Conservation (phyloP, 2,113 vertebrate genomes). For the Seriola aureovittata region DNA sequence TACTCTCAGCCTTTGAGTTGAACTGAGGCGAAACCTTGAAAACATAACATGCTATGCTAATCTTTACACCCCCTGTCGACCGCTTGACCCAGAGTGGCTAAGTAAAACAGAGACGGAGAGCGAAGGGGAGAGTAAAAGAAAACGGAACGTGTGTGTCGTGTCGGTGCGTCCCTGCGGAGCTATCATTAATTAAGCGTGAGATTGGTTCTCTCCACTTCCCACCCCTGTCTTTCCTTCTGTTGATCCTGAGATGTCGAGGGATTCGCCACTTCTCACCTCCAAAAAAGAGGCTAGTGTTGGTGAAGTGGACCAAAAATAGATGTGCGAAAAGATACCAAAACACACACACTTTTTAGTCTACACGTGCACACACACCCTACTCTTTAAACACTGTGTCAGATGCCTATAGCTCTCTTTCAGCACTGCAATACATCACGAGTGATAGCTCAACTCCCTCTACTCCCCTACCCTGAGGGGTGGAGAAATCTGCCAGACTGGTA, state of each 20-base stretch:
- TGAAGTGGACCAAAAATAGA: slow-evolving; percentile 62
- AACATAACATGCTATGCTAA: not conserved
- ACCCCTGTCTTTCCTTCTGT: slow-evolving; percentile 47
- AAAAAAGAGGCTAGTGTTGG: slow-evolving; percentile 46
- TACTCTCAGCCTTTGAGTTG: not conserved
- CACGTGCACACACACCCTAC: not conserved
- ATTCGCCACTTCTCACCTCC: slow-evolving; percentile 57
- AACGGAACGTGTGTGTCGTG: slow-evolving; percentile 47
- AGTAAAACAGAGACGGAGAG: slow-evolving; percentile 24
- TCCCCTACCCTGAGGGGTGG: slow-evolving; percentile 61
- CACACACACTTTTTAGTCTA: slow-evolving; percentile 20
- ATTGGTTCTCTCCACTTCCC: slow-evolving; percentile 69
- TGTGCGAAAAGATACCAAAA: slow-evolving; percentile 29
- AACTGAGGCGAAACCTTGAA: not conserved
- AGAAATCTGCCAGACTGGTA: slow-evolving; percentile 68
- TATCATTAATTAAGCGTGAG: slow-evolving; percentile 81
- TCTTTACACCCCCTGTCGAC: not conserved
- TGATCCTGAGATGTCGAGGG: slow-evolving; percentile 57
- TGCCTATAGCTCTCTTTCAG: slow-evolving; percentile 61
- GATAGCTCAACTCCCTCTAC: slow-evolving; percentile 70
- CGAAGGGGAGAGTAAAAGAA: slow-evolving; percentile 32
- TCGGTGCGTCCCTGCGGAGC: slow-evolving; percentile 50
- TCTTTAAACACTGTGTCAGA: slow-evolving; percentile 41
- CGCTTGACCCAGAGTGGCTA: slow-evolving; percentile 20
- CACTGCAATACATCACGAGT: slow-evolving; percentile 69